phyloP scores from a whole-genome alignment of 2,888 invertebrate species.

The Nycteola revayana region DNA sequence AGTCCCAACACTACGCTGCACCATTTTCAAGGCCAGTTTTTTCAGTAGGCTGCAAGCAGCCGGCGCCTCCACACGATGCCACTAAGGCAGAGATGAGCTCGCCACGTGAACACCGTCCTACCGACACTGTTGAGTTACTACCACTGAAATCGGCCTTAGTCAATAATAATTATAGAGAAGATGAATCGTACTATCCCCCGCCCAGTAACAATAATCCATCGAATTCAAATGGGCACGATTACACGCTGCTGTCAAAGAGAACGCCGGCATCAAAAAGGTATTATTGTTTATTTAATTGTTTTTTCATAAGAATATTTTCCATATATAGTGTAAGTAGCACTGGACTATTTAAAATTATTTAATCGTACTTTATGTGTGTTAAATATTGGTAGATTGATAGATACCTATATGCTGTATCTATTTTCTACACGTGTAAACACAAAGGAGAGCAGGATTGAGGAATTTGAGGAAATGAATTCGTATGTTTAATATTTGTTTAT shows the following conservation, averaged over 20 bases:
- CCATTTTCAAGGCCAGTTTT: slow-evolving; percentile 61
- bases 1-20: slow-evolving; percentile 52
- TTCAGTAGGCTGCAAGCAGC: slow-evolving; percentile 58
- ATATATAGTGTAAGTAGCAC: no score
- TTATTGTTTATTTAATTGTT: slow-evolving; percentile 28
- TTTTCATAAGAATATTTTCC: no score
- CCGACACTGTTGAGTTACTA: slow-evolving; percentile 70
- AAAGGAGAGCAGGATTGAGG: no score
- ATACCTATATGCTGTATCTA: no score
- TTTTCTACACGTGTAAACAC: no score
- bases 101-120: slow-evolving; percentile 55
- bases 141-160: slow-evolving; percentile 73
- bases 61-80: slow-evolving; percentile 55
- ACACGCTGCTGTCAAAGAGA: slow-evolving; percentile 71
- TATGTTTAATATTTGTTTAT: no score
- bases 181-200: slow-evolving; percentile 68
- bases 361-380: no score
- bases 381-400: no score
- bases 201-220: slow-evolving; percentile 60
- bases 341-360: no score
- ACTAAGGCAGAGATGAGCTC: slow-evolving; percentile 61
- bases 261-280: slow-evolving; percentile 79
- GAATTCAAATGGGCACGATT: slow-evolving; percentile 64
- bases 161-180: slow-evolving; percentile 66
- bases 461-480: no score